These are phyloP conservation scores for Simalia tracyae DNA, from an alignment of 2,797 vertebrate species.

Conservation along the genomic window DNA sequence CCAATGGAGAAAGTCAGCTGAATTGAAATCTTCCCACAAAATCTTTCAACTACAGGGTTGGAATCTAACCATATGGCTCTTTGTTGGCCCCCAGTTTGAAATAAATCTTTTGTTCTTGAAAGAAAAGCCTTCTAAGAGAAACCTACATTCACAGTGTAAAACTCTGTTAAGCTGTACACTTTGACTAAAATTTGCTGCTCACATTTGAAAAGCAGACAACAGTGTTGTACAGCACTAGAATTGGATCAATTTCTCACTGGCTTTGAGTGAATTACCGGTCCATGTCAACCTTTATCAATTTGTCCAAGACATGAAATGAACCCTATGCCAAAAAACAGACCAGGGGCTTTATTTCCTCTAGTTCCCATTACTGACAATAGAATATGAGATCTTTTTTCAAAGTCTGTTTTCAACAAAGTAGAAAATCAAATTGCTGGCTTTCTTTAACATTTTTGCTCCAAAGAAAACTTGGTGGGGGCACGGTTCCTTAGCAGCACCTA, in stretches of 20 bases:
- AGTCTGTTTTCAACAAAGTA: neutral
- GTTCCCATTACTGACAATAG: neutral
- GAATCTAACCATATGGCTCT: neutral
- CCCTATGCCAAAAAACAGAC: neutral
- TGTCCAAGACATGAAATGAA: neutral
- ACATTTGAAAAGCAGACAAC: neutral
- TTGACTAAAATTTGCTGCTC: neutral
- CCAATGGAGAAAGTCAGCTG: neutral
- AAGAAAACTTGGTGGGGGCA: neutral
- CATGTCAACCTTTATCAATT: neutral
- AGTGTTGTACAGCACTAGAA: neutral
- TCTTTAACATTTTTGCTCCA: neutral
- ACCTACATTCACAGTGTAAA: conserved; percentile 3
- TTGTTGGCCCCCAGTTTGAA: conserved; percentile 3
- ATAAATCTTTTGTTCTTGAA: neutral
- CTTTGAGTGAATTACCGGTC: neutral
- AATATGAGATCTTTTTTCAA: neutral
- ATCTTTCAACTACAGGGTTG: neutral
- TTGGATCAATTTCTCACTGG: neutral
- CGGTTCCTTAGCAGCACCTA: neutral
- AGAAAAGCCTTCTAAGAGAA: neutral
- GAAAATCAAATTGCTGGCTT: neutral
- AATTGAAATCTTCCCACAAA: neutral
- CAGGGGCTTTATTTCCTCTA: neutral
- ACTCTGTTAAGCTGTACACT: neutral